Percentiles rank a stretch among this genome's conserved stretches.
Conservation (phyloP, 2,113 vertebrate genomes). For the Columba janthina region DNA sequence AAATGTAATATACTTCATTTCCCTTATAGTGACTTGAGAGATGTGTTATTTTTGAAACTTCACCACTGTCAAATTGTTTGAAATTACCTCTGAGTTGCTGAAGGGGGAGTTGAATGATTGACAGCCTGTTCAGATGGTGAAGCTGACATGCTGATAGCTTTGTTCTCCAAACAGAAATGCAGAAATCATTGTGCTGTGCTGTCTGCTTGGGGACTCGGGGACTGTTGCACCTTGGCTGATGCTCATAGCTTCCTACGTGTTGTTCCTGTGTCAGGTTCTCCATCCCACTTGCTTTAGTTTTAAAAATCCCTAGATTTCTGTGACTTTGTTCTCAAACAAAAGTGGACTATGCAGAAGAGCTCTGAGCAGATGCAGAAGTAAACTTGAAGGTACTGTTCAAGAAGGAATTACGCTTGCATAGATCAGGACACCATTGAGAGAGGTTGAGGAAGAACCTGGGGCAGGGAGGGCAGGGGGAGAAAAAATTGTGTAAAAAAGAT, state of each 20-base stretch:
- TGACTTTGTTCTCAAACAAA: not conserved
- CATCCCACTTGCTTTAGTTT: not conserved
- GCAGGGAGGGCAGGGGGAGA: fast-evolving
- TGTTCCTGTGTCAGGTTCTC: not conserved
- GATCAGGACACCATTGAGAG: not conserved
- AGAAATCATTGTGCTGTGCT: not conserved
- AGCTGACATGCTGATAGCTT: not conserved
- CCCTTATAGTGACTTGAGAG: constrained; percentile 5
- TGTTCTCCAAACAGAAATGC: constrained; percentile 17
- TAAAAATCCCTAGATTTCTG: not conserved
- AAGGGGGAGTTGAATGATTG: not conserved
- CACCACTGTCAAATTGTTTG: constrained; percentile 27
- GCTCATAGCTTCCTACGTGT: not conserved
- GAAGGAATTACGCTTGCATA: not conserved
- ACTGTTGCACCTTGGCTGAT: not conserved
- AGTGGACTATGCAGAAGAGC: not conserved
- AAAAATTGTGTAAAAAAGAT: not conserved
- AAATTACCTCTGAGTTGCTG: constrained; percentile 41
- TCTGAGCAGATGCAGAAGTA: not conserved
- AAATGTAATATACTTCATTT: constrained; percentile 17
- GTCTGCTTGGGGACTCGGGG: not conserved
- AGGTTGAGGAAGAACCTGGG: not conserved
- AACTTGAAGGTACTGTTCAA: not conserved
- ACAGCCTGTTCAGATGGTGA: constrained; percentile 19
- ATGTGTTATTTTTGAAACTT: constrained; percentile 41